Evolutionary conservation across 2,797 vertebrate genomes (phyloP), one percentile per base, ranked within the genome.

Genomic region (Rostrhamus sociabilis): DNA sequence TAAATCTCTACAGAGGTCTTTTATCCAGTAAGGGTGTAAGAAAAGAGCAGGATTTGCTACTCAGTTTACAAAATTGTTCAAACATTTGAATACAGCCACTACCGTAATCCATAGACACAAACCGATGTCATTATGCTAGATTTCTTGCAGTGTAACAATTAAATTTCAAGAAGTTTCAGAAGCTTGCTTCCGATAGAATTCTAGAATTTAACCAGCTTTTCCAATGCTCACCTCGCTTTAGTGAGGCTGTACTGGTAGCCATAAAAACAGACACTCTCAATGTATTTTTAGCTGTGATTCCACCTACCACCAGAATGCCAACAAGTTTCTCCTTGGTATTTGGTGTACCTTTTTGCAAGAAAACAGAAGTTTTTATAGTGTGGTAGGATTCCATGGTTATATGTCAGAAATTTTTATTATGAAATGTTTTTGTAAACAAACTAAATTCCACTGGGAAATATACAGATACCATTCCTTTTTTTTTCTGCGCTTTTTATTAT

Each of bases 401-500:
- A 55, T 80, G 59, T 90, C 74, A 94, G 92, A 94, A 90, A 79
- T 82, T 92, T 84, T 93, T 92, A 66, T 94, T 94, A 83, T 43
- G 67, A 95, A 93, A 86, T 81, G 21, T 79, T 94, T 95, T 94
- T 74, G 67, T 96, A 95, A 95, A 95, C 83, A 95, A 95, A 82
- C 52, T 58, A 42, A 89, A 95, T 93, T 97, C 94, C 77, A 50
- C 48, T 82, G 97, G 95, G 96, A 96, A 97, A 96, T 97, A 96
- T 83, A 96, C 13, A 80, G 94, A 77, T 72, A 63, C 5, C 5
- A 11, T 78, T 91, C 34, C 1, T 29, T 32, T 76, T 42, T 42
- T 67, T 56, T 21, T 32, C 12, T 42, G 8, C 0, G 1, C n/a
- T 89, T 91, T 93, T 95, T 94, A 79, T 95, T 93, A 91, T 95